phyloP scores from a whole-genome alignment of 1,140 invertebrate genomes.

The Sinella curviseta region DNA sequence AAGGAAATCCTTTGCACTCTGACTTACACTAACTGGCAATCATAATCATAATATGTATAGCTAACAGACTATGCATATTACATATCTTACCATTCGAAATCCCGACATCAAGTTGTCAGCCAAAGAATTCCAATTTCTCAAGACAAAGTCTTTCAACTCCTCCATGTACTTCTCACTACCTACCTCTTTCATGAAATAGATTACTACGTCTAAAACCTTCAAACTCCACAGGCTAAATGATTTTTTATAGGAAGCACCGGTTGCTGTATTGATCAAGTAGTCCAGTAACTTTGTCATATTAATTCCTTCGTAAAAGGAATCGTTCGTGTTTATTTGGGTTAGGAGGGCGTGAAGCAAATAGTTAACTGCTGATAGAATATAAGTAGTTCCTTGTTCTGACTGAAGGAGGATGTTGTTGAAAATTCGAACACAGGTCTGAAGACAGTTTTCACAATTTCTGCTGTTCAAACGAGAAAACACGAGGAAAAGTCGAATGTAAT shows the following conservation, averaged over 20 bases:
- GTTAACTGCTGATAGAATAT: not conserved
- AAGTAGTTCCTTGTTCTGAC: not conserved
- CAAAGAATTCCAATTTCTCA: not conserved
- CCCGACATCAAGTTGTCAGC: not conserved
- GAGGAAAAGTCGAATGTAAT: not conserved
- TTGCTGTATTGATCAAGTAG: not conserved
- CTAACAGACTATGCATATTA: too few relatives aligned
- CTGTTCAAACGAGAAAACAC: conserved; percentile 6
- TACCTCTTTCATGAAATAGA: not conserved
- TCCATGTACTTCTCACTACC: not conserved
- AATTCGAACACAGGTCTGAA: not conserved
- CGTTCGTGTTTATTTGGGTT: not conserved
- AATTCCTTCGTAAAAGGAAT: not conserved
- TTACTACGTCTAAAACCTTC: not conserved
- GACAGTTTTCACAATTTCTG: conserved; percentile 10
- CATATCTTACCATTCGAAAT: conserved; percentile 13
- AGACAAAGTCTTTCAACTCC: not conserved
- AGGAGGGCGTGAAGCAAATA: not conserved
- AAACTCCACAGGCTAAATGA: conserved; percentile 1
- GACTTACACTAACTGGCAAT: too few relatives aligned
- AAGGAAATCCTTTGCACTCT: not conserved
- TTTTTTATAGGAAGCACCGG: not conserved
- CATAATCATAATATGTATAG: too few relatives aligned
- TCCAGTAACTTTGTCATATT: not conserved
- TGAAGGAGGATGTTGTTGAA: not conserved